Evolutionary conservation across 1,140 invertebrate species (phyloP).

Genomic region (Lepidurus apus): DNA sequence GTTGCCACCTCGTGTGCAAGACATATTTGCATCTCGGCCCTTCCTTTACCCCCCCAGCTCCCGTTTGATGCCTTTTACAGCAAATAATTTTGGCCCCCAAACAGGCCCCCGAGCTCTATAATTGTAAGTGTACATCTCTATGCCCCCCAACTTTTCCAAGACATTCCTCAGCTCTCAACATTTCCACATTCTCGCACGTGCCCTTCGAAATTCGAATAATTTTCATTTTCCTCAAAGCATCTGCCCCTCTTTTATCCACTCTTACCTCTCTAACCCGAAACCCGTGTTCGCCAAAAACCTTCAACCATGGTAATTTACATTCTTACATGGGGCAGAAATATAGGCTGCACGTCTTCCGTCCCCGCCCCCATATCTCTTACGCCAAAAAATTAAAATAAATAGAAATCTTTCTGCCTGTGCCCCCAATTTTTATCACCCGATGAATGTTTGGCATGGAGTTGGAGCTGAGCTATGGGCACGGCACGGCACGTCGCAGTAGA

Average conservation of each 20-base stretch:
- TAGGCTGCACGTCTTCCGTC: too few relatives aligned
- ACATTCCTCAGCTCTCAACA: not conserved
- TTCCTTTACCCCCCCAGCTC: not conserved
- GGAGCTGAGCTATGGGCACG: conserved; percentile 6
- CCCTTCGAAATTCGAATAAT: not conserved
- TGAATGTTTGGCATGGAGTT: not conserved
- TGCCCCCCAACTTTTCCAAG: too few relatives aligned
- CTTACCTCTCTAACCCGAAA: not conserved
- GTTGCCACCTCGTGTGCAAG: conserved; percentile 17
- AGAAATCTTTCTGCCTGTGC: too few relatives aligned
- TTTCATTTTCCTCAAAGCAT: not conserved
- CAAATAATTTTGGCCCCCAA: not conserved
- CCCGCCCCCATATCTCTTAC: too few relatives aligned
- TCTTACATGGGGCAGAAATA: too few relatives aligned
- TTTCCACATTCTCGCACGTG: conserved; percentile 18
- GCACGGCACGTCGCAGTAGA: conserved; percentile 8
- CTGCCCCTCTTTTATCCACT: not conserved
- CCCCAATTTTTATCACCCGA: too few relatives aligned
- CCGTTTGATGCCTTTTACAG: not conserved
- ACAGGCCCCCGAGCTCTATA: not conserved
- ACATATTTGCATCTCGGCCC: not conserved
- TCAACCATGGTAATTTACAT: too few relatives aligned
- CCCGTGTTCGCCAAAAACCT: not conserved
- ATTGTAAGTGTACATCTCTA: too few relatives aligned
- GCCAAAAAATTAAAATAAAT: too few relatives aligned